A percentile compares a stretch with the other conserved stretches of the same genome.
These are phyloP conservation scores for Acanthurus leucopareius DNA, from an alignment of 2,797 vertebrate species.

Conservation along the genomic window DNA sequence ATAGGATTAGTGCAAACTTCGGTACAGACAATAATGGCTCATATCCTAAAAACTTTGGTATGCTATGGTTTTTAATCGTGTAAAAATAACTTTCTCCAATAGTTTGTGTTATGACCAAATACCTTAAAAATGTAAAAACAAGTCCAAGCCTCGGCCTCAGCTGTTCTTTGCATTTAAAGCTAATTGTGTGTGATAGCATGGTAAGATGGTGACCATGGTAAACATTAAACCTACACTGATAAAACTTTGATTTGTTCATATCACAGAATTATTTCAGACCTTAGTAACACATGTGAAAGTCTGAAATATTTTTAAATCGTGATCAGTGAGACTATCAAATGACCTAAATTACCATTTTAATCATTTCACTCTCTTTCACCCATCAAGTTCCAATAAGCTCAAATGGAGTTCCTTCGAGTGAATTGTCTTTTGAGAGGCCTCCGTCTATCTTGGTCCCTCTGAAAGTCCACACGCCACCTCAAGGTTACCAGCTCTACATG, in stretches of 20 bases:
- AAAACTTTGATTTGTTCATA: background rate
- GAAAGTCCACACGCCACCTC: slow-evolving; percentile 87
- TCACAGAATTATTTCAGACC: background rate
- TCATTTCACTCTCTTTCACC: slow-evolving; percentile 2
- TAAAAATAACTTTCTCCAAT: background rate
- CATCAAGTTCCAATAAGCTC: slow-evolving; percentile 59
- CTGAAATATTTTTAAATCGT: background rate
- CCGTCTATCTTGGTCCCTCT: slow-evolving; percentile 90
- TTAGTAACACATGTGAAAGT: background rate
- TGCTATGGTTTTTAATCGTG: background rate
- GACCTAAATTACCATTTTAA: background rate
- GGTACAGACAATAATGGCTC: background rate
- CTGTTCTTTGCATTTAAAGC: background rate
- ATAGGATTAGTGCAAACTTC: background rate
- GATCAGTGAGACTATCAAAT: background rate
- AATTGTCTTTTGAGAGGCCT: slow-evolving; percentile 80
- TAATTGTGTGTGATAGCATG: background rate
- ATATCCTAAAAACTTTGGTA: background rate
- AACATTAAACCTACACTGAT: background rate
- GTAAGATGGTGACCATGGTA: background rate
- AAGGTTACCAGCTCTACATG: slow-evolving; percentile 91
- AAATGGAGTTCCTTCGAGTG: slow-evolving; percentile 33
- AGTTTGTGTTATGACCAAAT: background rate
- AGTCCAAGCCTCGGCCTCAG: background rate
- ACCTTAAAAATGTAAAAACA: background rate